Base-by-base conservation (phyloP, 2,888 invertebrate species). In the Phrixothrix hirtus region DNA sequence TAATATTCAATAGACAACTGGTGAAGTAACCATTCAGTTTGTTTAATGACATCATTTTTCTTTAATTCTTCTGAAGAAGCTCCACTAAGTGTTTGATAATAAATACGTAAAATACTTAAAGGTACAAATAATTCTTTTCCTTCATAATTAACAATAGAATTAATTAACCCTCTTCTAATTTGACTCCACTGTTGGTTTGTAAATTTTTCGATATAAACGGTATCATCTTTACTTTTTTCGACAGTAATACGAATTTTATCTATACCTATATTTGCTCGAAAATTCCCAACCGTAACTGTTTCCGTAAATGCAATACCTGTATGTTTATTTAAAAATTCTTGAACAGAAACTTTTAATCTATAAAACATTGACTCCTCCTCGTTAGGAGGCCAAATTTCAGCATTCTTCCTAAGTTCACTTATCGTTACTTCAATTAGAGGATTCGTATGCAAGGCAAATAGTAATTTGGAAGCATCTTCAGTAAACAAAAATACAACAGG, bases 401-500 rank as follows among this genome's bases (percentile, higher is more conserved):
- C 49, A 43, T 62, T 60, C 12, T 75, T 73, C 52, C 76, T 77
- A 1, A 78, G 67, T 53, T 82, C 82, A 1, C 80, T 78, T 1
- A 83, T 71, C 0, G 78, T 79, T 0, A 87, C 77, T 21, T 78
- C 75, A 11, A 87, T 64, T 5, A 78, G 73, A 0, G 84, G 81
- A 57, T 85, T 76, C 1, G 77, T 73, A 2, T 77, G 68, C 55
- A 88, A 71, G 0, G 84, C 81, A 10, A 82, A 77, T 0, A 83
- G 73, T n/a, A 95, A 75, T 59, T 83, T 81, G 9, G 78, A 74
- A 1, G 88, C 92, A 73, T 95, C 94, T 51, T 82, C 79, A 3
- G 84, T 81, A 73, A 92, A 96, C 43, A 96, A 81, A 73, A 96
- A 96, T 5, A 95, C 89, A n/a, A 93, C 83, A 0, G 95, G 94